Percentiles rank a stretch among this genome's conserved stretches.
Conservation (phyloP, 2,113 vertebrate genomes). For the Naja naja region DNA sequence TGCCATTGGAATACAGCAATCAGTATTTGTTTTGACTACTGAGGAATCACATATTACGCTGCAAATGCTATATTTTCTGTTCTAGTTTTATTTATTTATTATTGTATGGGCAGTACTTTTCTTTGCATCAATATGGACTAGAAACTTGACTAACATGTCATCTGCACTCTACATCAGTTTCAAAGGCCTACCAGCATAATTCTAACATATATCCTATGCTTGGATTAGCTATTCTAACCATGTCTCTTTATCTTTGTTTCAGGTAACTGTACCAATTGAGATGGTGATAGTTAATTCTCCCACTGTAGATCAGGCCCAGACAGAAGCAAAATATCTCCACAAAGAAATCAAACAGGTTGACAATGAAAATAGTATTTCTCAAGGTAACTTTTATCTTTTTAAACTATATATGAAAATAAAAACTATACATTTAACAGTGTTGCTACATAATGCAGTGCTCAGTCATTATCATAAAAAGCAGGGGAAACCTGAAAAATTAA, state of each 20-base stretch:
- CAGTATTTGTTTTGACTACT: background rate
- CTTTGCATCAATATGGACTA: background rate
- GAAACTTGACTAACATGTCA: background rate
- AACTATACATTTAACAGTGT: background rate
- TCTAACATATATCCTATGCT: no score
- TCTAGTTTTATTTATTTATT: background rate
- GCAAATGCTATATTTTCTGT: background rate
- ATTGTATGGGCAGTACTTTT: background rate
- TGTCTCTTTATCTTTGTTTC: background rate
- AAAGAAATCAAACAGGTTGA: background rate
- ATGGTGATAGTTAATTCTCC: slow-evolving; percentile 29
- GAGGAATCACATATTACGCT: background rate
- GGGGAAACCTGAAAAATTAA: background rate
- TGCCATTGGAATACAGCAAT: background rate
- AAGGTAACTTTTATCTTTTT: slow-evolving; percentile 1
- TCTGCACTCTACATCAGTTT: background rate
- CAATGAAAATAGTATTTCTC: background rate
- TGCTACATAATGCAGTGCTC: background rate
- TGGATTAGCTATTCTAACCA: background rate
- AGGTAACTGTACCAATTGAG: slow-evolving; percentile 20
- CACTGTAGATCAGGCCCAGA: slow-evolving; percentile 1
- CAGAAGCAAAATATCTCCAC: background rate
- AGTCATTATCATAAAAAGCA: background rate
- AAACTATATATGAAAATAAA: background rate
- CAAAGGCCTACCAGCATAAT: background rate